Conservation (phyloP, 1,140 invertebrate species). For the Atopsyche davidsoni region DNA sequence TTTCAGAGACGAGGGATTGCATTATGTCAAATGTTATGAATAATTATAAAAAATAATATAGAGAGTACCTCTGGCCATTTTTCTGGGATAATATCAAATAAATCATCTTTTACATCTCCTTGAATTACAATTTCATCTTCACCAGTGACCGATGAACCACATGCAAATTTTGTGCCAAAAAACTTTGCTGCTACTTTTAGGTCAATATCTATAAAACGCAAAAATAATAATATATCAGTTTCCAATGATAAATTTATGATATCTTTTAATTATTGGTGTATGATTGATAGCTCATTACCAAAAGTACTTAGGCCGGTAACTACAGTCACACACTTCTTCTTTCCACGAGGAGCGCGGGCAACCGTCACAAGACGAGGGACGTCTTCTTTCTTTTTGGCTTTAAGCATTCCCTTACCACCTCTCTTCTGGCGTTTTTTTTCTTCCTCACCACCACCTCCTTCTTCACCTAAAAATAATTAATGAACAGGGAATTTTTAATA, state of each 20-base stretch:
- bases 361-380: constrained; percentile 78
- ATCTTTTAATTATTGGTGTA: too few relatives aligned
- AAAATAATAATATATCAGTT: constrained; percentile 6
- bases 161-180: constrained; percentile 96
- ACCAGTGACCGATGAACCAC: constrained; percentile 96
- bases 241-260: too few relatives aligned
- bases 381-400: constrained; percentile 82
- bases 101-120: constrained; percentile 94
- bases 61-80: constrained; percentile 84
- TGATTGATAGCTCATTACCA: too few relatives aligned
- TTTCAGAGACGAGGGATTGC: too few relatives aligned
- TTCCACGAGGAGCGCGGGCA: constrained; percentile 89
- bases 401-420: constrained; percentile 84
- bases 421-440: constrained; percentile 91
- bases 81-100: constrained; percentile 95
- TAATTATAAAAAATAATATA: too few relatives aligned
- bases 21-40: too few relatives aligned
- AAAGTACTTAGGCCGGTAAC: constrained; percentile 83
- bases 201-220: constrained; percentile 77
- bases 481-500: too few relatives aligned
- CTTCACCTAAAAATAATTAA: constrained; percentile 49
- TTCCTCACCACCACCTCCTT: constrained; percentile 67
- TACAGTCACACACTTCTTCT: constrained; percentile 97
- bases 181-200: constrained; percentile 97
- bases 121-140: constrained; percentile 99